Evolutionary conservation across 2,888 invertebrate genomes (phyloP), one percentile per base, ranked within the genome.

Genomic region (Cerastis leucographa): DNA sequence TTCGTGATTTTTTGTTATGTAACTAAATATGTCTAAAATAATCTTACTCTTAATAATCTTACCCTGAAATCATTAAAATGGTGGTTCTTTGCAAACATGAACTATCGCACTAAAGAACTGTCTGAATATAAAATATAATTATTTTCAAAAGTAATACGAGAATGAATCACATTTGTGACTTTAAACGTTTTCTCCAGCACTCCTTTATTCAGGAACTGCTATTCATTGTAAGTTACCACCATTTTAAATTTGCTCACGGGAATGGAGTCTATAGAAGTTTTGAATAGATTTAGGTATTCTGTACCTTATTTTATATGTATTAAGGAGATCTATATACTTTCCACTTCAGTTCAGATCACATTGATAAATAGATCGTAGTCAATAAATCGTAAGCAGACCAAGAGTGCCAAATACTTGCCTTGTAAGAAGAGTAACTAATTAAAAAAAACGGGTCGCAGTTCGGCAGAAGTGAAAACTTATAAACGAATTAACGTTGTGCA

Each of bases 131-230:
- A 77, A 86, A 78, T 75, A 74, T 78, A 82, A 86, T 76, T 86
- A 70, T 40, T 73, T 81, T 74, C 40, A 79, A 71, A 80, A 40
- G 44, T 83, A 71, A 78, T 82, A 82, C 76, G 80, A 72, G 75
- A 87, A 88, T 89, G 84, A 89, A 88, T 90, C 86, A 89, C 85
- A 81, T 88, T 86, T 80, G 87, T 82, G 78, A 90, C 85, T 89
- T 87, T 83, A 81, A 88, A 87, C 74, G 77, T 61, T 87, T 85
- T 78, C 83, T 68, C 54, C 73, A 9, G 82, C 82, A 85, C 85
- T 85, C 76, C 80, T 85, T 88, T 86, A 89, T 89, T 81, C 83
- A 85, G 74, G 42, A 35, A 62, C 68, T 44, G 29, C 74, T 76
- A 80, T 81, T 82, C 83, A 71, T 85, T 84, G 73, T 76, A 86